Base-by-base conservation (phyloP, 2,888 invertebrate genomes). In the Tachina grossa region DNA sequence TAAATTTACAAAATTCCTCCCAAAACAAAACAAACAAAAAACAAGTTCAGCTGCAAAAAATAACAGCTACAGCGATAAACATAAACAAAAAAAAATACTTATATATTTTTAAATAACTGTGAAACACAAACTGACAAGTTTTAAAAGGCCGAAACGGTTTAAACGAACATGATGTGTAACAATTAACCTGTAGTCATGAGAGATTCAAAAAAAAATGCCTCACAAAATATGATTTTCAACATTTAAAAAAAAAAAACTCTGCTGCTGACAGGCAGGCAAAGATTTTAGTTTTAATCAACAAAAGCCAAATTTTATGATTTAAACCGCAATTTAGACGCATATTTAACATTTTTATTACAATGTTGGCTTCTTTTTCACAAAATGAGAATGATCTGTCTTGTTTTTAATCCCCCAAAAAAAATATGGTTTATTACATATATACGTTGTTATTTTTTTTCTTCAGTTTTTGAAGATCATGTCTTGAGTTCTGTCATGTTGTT, bases 271-370 rank as follows among this genome's bases (percentile, higher is more conserved):
- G 69, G 13, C 81, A 22, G 47, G n/a, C 31, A 31, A 59, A 45
- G 72, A 65, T 66, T 83, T 55, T 14, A 53, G 31, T 80, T 80
- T 80, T 57, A 57, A 80, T 57, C 69, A 69, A 63, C 19, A 16
- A 72, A 78, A 74, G 22, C 66, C 9, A 41, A 74, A 61, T 77
- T 68, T 51, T 74, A 78, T 78, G 78, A 82, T 75, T 68, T 78
- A 79, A 82, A 85, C 85, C 85, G 78, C 85, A 85, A 85, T 79
- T 71, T 82, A 85, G 75, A 79, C 65, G 82, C 75, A 85, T 85
- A 82, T 82, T 82, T 75, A 85, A 82, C 82, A 79, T 85, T 82
- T 85, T 85, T 82, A 85, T 85, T 85, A 82, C 82, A 85, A 65
- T 82, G 45, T 65, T 75, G 53, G 82, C 75, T 85, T 68, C 85